A percentile compares a stretch with the other conserved stretches of the same genome.
Evolutionary conservation across 1,140 invertebrate species (phyloP).

Genomic region (Pachyrhynchus sulphureomaculatus): DNA sequence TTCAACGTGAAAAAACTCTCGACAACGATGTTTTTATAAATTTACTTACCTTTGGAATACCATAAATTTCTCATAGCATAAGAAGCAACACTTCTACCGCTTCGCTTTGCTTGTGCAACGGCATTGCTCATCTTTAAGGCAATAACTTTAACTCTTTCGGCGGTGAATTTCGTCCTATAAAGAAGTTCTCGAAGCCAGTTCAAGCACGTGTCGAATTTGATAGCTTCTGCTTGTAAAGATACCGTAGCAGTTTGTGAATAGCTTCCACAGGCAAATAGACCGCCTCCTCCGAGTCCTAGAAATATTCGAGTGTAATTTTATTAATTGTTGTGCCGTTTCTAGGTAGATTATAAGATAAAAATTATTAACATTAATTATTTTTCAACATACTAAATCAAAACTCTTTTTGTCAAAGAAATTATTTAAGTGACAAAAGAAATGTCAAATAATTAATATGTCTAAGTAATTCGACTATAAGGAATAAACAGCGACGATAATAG

Average conservation of each 20-base stretch:
- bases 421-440: too few relatives aligned
- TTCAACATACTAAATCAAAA: too few relatives aligned
- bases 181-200: slow-evolving; percentile 77
- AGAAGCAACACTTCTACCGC: slow-evolving; percentile 60
- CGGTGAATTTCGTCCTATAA: slow-evolving; percentile 68
- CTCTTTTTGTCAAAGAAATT: too few relatives aligned
- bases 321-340: not conserved
- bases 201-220: slow-evolving; percentile 74
- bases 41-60: slow-evolving; percentile 59
- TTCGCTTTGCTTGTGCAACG: slow-evolving; percentile 68
- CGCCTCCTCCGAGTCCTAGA: slow-evolving; percentile 26
- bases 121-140: slow-evolving; percentile 76
- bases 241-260: slow-evolving; percentile 63
- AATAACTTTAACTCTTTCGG: slow-evolving; percentile 73
- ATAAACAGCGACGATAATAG: too few relatives aligned
- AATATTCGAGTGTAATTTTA: not conserved
- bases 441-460: too few relatives aligned
- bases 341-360: not conserved
- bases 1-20: too few relatives aligned
- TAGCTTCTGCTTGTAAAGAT: slow-evolving; percentile 64
- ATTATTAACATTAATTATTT: not conserved
- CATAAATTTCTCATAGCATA: slow-evolving; percentile 65
- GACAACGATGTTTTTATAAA: too few relatives aligned
- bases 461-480: too few relatives aligned
- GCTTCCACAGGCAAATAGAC: slow-evolving; percentile 54